Evolutionary conservation across 2,797 vertebrate species (phyloP), one percentile per base, ranked within the genome.

Genomic region (Sebastes nivosus): DNA sequence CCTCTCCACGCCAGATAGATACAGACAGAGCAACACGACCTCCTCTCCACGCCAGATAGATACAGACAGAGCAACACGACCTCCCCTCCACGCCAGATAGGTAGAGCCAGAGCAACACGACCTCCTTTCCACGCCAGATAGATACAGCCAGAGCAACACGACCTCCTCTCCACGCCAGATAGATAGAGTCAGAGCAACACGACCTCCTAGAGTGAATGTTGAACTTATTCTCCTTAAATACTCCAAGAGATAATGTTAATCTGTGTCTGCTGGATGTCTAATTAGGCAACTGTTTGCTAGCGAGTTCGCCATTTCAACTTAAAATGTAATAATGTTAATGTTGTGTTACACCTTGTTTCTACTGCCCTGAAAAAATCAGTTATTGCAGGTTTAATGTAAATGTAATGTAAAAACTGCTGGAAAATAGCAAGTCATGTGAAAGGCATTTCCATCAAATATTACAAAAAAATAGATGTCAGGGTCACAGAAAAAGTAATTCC

Each of bases 1-100:
- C 36, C 36, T 0, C 13, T 38, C 36, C 13, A 2, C 0, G 2
- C 5, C 36, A 38, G 36, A 38, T 0, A 38, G 2, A 0, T 38
- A 14, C 5, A 38, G 38, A 13, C 36, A 38, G 36, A 38, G 0
- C 0, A 38, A 38, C 5, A 42, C 38, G 0, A 3, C 38, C 38
- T 42, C 38, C 5, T 0, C 5, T 42, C 38, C 36, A 38, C 1
- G 12, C 0, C 36, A 14, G 13, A 14, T 0, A 38, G 13, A 0
- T 14, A 14, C 5, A 38, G 36, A 1, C 36, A 38, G 13, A 14
- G 1, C 1, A 38, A 38, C 12, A 6, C 5, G 1, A 6, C 36
- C 34, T 36, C 34, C 34, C 0, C 34, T 36, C 34, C 11, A 12
- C 4, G 4, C 4, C 11, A 36, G 34, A 36, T 4, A 12, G 34